A percentile compares a stretch with the other conserved stretches of the same genome.
Conservation (phyloP, 2,113 vertebrate species). For the Periophthalmodon schlosseri region DNA sequence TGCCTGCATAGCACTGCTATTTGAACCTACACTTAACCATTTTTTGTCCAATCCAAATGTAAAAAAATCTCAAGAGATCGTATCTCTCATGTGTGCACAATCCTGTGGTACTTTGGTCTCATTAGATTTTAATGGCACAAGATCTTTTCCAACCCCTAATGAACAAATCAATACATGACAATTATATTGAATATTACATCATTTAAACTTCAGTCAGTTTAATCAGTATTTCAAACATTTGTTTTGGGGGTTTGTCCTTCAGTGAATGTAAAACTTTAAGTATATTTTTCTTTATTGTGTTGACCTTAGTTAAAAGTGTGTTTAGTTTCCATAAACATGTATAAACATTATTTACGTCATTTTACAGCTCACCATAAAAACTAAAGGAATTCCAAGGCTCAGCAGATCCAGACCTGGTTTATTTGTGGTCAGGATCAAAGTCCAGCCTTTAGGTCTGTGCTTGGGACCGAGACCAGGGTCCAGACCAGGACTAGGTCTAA, state of each 20-base stretch:
- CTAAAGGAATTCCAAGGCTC: conserved; percentile 49
- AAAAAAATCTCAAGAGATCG: too few relatives aligned
- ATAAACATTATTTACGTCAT: background rate
- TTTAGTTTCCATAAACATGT: background rate
- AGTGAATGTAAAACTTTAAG: background rate
- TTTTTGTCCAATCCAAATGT: too few relatives aligned
- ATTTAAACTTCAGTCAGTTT: too few relatives aligned
- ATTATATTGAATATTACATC: too few relatives aligned
- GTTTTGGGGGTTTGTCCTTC: background rate
- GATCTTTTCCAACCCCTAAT: too few relatives aligned
- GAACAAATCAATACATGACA: too few relatives aligned
- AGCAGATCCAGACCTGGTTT: conserved; percentile 80
- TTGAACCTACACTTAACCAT: too few relatives aligned
- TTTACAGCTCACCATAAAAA: background rate
- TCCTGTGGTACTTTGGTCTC: too few relatives aligned
- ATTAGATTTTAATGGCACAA: too few relatives aligned
- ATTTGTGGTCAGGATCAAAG: conserved; percentile 93
- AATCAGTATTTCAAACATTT: background rate
- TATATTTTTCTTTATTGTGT: background rate
- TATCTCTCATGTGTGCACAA: too few relatives aligned
- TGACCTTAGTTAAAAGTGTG: background rate
- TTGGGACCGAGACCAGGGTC: conserved; percentile 74
- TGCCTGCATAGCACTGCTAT: too few relatives aligned
- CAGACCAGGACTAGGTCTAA: conserved; percentile 80
- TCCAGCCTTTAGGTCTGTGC: conserved; percentile 74